Evolutionary conservation across 2,797 vertebrate genomes (phyloP), one percentile per base, ranked within the genome.

Genomic region (Myripristis jacobus): DNA sequence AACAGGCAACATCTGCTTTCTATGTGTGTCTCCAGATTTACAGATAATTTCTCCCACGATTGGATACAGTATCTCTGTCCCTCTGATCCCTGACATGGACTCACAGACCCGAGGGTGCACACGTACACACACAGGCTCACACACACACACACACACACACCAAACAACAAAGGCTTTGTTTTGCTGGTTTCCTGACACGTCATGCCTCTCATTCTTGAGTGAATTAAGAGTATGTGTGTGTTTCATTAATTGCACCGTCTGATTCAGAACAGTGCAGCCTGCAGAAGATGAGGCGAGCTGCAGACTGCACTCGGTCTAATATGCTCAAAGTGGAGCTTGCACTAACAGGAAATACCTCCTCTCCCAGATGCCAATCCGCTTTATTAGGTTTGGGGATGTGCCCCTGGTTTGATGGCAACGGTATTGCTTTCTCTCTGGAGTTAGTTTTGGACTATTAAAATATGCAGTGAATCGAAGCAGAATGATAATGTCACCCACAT

Each of bases 281-380:
- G 52, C 56, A 76, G 70, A 79, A 75, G 70, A 84, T 58, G 75
- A 85, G 59, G 70, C 48, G 66, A 16, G 29, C 66, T 73, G 77
- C 58, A 75, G 73, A 77, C 46, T 53, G 54, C 27, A 50, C 29
- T 74, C 67, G 75, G 55, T 21, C 70, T 83, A 78, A 87, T 68
- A 77, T 80, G 66, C 66, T 82, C 69, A 68, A 66, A 80, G 75
- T 51, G 60, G 57, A 41, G 69, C 69, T 79, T 66, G 70, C 64
- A 85, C 80, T 82, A 81, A 90, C 86, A 90, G 88, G 86, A 91
- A 90, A 92, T 92, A 70, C 75, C 87, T 88, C 75, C 70, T 80
- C 77, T 84, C 71, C 72, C 77, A 75, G 66, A 88, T 83, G 82
- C 73, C 79, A 84, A 43, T 81, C 64, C 41, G 61, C 77, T 85